Evolutionary conservation across 2,797 vertebrate species (phyloP).

Genomic region (Oreochromis grahami): DNA sequence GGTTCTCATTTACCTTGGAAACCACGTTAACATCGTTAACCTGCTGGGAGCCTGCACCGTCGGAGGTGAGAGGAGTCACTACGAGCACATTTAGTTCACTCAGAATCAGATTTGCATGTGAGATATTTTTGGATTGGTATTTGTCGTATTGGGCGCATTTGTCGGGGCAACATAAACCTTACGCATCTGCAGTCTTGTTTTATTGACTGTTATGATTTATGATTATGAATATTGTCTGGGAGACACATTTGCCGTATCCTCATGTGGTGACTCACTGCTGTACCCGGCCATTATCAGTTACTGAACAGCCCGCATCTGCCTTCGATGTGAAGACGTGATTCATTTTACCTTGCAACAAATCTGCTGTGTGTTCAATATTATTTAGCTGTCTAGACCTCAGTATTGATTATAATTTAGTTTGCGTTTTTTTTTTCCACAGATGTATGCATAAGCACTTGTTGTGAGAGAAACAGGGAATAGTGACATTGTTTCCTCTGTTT

Average conservation of each 20-base stretch:
- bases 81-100: not conserved
- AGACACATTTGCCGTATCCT: not conserved
- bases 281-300: slow-evolving; percentile 12
- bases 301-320: not conserved
- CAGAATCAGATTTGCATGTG: not conserved
- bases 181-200: not conserved
- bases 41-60: slow-evolving; percentile 94
- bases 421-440: fast-evolving
- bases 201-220: not conserved
- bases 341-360: slow-evolving; percentile 27
- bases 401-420: slow-evolving; percentile 35
- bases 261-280: not conserved
- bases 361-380: slow-evolving; percentile 26
- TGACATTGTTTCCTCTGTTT: not conserved
- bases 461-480: not conserved
- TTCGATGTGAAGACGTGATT: slow-evolving; percentile 5
- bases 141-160: not conserved
- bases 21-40: slow-evolving; percentile 97
- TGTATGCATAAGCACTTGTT: not conserved
- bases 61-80: slow-evolving; percentile 78
- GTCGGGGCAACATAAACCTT: not conserved
- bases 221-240: not conserved
- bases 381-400: slow-evolving; percentile 3
- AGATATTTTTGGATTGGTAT: not conserved
- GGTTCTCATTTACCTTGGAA: slow-evolving; percentile 95